Evolutionary conservation across 1,140 invertebrate genomes (phyloP).

Genomic region (Protaetia brevitarsis): DNA sequence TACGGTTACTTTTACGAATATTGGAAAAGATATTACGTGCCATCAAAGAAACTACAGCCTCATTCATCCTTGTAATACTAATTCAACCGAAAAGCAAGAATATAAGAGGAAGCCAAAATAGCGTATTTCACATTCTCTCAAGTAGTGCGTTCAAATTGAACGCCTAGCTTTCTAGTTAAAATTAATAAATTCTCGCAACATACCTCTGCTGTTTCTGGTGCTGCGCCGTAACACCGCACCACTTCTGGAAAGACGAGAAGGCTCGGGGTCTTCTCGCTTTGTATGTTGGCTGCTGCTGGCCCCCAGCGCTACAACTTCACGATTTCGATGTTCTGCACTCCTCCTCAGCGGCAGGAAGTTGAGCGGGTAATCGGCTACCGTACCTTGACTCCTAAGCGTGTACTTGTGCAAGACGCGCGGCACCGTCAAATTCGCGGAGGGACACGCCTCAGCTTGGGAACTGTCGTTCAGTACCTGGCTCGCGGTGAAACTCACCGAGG

Average conservation of each 20-base stretch:
- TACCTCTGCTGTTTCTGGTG: slow-evolving; percentile 48
- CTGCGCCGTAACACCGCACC: slow-evolving; percentile 47
- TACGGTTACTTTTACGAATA: too few species aligned
- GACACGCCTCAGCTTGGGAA: slow-evolving; percentile 1
- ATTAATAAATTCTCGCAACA: too few species aligned
- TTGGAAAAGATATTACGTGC: too few species aligned
- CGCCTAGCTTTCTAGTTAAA: too few species aligned
- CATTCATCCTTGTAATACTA: too few species aligned
- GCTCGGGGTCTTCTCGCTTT: slow-evolving; percentile 38
- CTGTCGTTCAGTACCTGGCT: not conserved
- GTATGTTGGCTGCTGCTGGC: slow-evolving; percentile 38
- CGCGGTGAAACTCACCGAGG: not conserved
- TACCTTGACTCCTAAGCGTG: not conserved
- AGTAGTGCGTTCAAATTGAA: too few species aligned
- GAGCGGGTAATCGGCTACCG: not conserved
- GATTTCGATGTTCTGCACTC: not conserved
- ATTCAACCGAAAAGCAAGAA: too few species aligned
- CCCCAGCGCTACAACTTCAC: slow-evolving; percentile 41
- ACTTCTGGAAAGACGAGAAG: slow-evolving; percentile 41
- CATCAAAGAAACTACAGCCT: too few species aligned
- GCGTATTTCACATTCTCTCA: too few species aligned
- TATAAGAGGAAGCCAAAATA: too few species aligned
- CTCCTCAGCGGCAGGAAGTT: not conserved
- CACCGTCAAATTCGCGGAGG: not conserved
- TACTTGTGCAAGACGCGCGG: slow-evolving; percentile 1